Base-by-base conservation (phyloP, 2,888 invertebrate species). In the Metopia argyrocephala region DNA sequence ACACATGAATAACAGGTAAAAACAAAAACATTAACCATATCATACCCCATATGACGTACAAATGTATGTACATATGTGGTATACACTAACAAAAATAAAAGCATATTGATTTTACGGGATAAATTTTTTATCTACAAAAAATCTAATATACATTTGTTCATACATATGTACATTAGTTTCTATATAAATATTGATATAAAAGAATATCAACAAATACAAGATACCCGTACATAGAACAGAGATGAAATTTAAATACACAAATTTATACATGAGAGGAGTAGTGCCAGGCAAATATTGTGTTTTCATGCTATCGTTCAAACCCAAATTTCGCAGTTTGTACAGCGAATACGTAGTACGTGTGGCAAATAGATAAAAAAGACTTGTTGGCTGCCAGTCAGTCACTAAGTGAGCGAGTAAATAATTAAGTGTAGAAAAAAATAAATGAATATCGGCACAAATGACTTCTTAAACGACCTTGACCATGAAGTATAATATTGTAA, bases 391-490 rank as follows among this genome's bases (percentile, higher is more conserved):
- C 15, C 38, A 15, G 31, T 2, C 31, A 12, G 1, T 31, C 31
- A 12, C 12, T 38, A 1, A 38, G 38, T 15, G 12, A 31, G 2
- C 12, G 38, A 38, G 12, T 38, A 15, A 31, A 31, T 12, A 31
- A 31, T n/a, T n/a, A 12, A 38, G 38, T 38, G 38, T 38, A 15
- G 38, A 15, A 48, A 48, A n/a, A 15, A 1, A 7, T n/a, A 21
- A 61, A 18, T 46, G 46, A 46, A 20, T 45, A 28, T 61, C 21
- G 15, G n/a, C 18, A 23, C 7, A 46, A 25, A 0, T 70, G 50
- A 50, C 23, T 50, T 38, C 21, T n/a, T 25, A 68, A 9, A 31
- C 28, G 65, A 70, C 76, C 76, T 70, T 76, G 70, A 65, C 76
- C 69, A 65, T 76, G 64, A 70, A 38, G 18, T 59, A 52, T 45